Evolutionary conservation across 2,113 vertebrate species (phyloP).

Genomic region (Syngnathoides biaculeatus): DNA sequence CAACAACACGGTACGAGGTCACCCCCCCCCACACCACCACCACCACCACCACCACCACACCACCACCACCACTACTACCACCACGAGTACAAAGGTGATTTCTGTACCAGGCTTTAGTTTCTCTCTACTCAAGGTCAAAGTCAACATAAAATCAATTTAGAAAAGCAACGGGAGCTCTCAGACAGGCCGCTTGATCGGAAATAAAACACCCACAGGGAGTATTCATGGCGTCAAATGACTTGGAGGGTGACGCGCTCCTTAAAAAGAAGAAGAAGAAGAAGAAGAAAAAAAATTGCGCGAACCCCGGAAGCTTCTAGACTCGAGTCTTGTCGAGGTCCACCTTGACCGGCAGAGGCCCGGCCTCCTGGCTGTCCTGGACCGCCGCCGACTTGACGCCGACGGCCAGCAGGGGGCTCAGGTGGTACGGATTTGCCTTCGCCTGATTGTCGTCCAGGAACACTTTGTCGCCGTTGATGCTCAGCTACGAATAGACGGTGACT

Average conservation of each 20-base stretch:
- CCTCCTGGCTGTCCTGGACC: slow-evolving; percentile 70
- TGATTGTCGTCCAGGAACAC: slow-evolving; percentile 81
- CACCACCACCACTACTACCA: too few relatives aligned
- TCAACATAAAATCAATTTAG: slow-evolving; percentile 25
- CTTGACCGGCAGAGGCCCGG: slow-evolving; percentile 84
- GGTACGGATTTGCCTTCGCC: slow-evolving; percentile 71
- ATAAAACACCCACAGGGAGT: not conserved
- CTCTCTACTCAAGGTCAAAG: slow-evolving; percentile 20
- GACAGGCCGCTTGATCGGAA: slow-evolving; percentile 27
- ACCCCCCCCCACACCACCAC: too few relatives aligned
- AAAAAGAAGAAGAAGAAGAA: slow-evolving; percentile 39
- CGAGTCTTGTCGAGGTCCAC: slow-evolving; percentile 84
- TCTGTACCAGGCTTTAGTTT: not conserved
- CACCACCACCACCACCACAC: too few relatives aligned
- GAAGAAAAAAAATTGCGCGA: slow-evolving; percentile 39
- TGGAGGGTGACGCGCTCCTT: slow-evolving; percentile 55
- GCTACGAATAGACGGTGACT: slow-evolving; percentile 48
- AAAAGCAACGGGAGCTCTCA: slow-evolving; percentile 26
- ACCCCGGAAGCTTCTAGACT: slow-evolving; percentile 63
- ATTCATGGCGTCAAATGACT: not conserved
- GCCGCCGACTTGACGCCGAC: slow-evolving; percentile 74
- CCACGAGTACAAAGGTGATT: not conserved
- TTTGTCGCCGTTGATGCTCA: slow-evolving; percentile 91
- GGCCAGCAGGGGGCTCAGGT: slow-evolving; percentile 76
- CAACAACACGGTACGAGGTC: not conserved